These are phyloP conservation scores for Leptogaster cylindrica DNA, from an alignment of 2,888 invertebrate species.

Conservation along the genomic window DNA sequence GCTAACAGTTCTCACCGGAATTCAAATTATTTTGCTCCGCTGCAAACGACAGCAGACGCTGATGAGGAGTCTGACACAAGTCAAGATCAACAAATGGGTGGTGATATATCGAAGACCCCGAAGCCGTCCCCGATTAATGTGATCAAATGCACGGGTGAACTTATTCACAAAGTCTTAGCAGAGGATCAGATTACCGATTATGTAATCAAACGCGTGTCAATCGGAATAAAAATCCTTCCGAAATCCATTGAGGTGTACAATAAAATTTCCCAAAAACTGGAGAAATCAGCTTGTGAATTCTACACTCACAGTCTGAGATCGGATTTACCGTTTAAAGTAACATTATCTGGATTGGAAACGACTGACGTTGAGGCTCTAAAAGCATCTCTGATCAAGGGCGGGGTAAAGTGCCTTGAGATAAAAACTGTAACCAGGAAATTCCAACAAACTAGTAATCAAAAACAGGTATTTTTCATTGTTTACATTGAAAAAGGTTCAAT, in stretches of 20 bases:
- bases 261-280: not conserved
- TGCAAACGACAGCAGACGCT: not conserved
- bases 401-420: not conserved
- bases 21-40: not conserved
- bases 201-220: not conserved
- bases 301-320: not conserved
- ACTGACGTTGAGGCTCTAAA: not conserved
- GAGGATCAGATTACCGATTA: not conserved
- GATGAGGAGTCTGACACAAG: not conserved
- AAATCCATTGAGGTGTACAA: not conserved
- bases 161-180: not conserved
- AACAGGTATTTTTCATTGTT: not conserved
- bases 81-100: not conserved
- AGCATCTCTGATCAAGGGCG: not conserved
- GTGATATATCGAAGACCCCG: not conserved
- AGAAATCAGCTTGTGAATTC: not conserved
- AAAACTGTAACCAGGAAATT: not conserved
- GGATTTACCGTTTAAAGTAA: not conserved
- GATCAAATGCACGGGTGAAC: not conserved
- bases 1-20: not conserved
- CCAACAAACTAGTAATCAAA: not conserved
- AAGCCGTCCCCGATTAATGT: not conserved
- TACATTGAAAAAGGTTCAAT: not conserved
- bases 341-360: not conserved
- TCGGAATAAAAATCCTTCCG: constrained; percentile 1